Evolutionary conservation across 1,140 invertebrate genomes (phyloP).

Genomic region (Ostrea denselamellosa): DNA sequence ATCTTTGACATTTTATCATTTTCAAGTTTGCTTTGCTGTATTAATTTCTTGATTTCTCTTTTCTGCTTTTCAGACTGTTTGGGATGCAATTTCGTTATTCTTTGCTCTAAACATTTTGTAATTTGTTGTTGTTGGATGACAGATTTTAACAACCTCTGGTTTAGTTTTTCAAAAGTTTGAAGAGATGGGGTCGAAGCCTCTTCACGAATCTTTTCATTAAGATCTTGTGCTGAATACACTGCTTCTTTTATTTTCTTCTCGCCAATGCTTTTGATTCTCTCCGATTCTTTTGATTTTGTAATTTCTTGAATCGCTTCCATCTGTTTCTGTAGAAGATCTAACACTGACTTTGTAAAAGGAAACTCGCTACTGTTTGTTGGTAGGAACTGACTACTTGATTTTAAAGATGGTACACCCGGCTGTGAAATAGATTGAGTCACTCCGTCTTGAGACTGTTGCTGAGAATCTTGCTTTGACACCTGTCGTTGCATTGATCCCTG

Average conservation of each 20-base stretch:
- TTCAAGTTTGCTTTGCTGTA: neutral
- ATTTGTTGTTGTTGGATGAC: slow-evolving; percentile 37
- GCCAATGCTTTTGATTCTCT: neutral
- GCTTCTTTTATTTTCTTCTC: neutral
- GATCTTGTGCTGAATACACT: neutral
- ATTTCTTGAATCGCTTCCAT: neutral
- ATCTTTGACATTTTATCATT: neutral
- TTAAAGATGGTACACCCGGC: too few species aligned
- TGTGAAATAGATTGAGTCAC: neutral
- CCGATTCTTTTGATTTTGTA: neutral
- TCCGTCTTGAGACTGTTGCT: slow-evolving; percentile 9
- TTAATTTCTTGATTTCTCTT: neutral
- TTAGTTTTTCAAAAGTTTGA: neutral
- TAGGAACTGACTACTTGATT: neutral
- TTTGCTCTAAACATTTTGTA: slow-evolving; percentile 1
- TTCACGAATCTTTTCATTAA: slow-evolving; percentile 18
- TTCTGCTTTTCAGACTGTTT: neutral
- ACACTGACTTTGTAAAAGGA: neutral
- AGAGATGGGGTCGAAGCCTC: neutral
- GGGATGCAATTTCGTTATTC: neutral
- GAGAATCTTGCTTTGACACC: neutral
- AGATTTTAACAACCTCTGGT: neutral
- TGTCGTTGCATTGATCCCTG: neutral
- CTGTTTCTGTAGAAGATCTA: slow-evolving; percentile 8
- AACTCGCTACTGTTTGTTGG: neutral